A percentile compares a stretch with the other conserved stretches of the same genome.
Conservation (phyloP, 2,113 vertebrate species). For the Melanerpes formicivorus region DNA sequence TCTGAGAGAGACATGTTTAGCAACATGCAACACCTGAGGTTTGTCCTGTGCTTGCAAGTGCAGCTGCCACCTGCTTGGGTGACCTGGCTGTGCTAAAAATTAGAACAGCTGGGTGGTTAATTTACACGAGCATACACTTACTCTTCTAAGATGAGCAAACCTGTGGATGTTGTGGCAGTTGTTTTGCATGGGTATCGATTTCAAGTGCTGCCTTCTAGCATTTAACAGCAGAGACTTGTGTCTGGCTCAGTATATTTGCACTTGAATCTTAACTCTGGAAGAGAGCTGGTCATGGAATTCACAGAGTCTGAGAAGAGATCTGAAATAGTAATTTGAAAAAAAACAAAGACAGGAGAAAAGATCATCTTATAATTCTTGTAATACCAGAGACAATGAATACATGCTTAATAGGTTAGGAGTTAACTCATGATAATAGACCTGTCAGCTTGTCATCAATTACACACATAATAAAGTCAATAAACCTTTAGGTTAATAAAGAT, state of each 20-base stretch:
- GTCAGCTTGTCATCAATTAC: not conserved
- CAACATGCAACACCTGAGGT: fast-evolving
- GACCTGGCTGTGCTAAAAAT: not conserved
- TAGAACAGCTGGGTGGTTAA: not conserved
- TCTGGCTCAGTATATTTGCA: not conserved
- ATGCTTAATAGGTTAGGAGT: not conserved
- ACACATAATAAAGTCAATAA: not conserved
- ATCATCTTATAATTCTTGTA: not conserved
- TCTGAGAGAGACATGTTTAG: fast-evolving
- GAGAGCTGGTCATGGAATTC: not conserved
- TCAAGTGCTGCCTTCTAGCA: not conserved
- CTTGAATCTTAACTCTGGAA: not conserved
- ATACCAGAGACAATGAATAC: not conserved
- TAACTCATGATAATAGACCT: not conserved
- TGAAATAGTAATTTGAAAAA: not conserved
- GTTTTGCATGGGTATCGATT: not conserved
- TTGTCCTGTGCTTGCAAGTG: not conserved
- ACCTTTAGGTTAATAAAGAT: not conserved
- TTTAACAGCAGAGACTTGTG: not conserved
- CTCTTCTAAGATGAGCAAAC: not conserved
- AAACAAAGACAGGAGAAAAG: no score
- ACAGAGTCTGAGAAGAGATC: not conserved
- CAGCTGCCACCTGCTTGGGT: not conserved
- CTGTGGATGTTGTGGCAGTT: not conserved
- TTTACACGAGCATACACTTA: not conserved